A percentile compares a stretch with the other conserved stretches of the same genome.
phyloP scores from a whole-genome alignment of 2,888 invertebrate species.

The Chymomyza caudatula region DNA sequence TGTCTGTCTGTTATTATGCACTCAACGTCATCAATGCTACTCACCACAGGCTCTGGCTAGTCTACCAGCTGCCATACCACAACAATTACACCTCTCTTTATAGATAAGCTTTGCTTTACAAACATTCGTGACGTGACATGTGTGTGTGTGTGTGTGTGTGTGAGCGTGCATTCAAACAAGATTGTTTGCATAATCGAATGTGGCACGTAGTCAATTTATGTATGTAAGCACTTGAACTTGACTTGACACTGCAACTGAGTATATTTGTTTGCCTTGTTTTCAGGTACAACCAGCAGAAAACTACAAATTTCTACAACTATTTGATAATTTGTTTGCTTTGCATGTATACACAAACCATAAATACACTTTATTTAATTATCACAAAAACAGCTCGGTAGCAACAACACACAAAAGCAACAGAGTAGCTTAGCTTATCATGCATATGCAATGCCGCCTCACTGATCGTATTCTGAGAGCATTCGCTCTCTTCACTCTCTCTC shows the following conservation, averaged over 20 bases:
- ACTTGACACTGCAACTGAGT: constrained; percentile 50
- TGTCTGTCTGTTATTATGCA: constrained; percentile 26
- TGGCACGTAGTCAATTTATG: constrained; percentile 40
- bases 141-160: constrained; percentile 11
- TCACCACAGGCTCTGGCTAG: background rate
- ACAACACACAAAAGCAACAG: background rate
- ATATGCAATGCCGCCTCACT: background rate
- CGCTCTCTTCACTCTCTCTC: background rate
- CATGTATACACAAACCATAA: constrained; percentile 9
- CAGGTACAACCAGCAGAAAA: constrained; percentile 14
- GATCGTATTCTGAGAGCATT: background rate
- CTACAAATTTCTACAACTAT: background rate
- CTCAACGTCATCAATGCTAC: constrained; percentile 15
- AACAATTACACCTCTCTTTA: background rate
- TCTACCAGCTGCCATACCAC: background rate
- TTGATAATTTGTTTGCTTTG: constrained; percentile 1
- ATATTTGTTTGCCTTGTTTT: background rate
- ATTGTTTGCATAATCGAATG: constrained; percentile 36
- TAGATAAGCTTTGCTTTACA: background rate
- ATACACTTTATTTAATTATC: background rate
- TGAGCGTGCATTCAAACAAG: constrained; percentile 6
- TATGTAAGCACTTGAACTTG: constrained; percentile 45
- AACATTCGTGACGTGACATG: background rate
- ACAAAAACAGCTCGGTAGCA: background rate
- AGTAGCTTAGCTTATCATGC: background rate